These are phyloP conservation scores for Brienomyrus longianalis DNA, from an alignment of 2,113 vertebrate species.

Conservation along the genomic window DNA sequence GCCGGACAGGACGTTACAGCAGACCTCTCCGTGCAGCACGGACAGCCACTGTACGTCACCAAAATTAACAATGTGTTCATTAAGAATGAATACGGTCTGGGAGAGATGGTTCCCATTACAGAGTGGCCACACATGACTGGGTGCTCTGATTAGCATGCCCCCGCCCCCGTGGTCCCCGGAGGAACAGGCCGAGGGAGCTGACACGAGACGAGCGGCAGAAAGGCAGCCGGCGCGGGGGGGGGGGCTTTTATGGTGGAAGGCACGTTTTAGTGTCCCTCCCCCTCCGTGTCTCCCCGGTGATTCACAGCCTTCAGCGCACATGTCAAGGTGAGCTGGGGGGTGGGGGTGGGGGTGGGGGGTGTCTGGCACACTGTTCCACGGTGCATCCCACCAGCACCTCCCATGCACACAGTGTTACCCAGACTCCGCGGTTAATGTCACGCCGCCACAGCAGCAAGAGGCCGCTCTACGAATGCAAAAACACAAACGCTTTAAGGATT, in stretches of 20 bases:
- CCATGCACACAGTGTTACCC: background rate
- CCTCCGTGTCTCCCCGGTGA: background rate
- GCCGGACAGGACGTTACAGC: background rate
- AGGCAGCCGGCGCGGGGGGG: background rate
- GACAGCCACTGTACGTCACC: slow-evolving; percentile 22
- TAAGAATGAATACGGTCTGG: slow-evolving; percentile 32
- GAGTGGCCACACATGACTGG: slow-evolving; percentile 29
- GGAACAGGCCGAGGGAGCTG: background rate
- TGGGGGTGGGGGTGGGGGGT: background rate
- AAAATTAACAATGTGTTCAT: slow-evolving; percentile 39
- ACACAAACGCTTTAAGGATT: background rate
- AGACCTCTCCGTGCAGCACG: slow-evolving; percentile 1
- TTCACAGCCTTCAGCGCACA: background rate
- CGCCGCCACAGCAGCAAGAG: background rate
- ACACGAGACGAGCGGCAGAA: background rate
- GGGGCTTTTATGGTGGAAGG: background rate
- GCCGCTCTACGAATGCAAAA: background rate
- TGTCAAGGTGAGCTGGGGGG: slow-evolving; percentile 16
- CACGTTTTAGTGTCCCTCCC: background rate
- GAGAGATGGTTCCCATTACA: slow-evolving; percentile 23
- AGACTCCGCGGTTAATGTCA: background rate
- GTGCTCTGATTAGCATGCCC: slow-evolving; percentile 32
- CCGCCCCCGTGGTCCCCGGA: background rate
- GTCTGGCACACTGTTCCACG: background rate
- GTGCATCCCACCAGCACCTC: background rate